Base-by-base conservation (phyloP, 2,888 invertebrate species). In the Drosophila paucipuncta region DNA sequence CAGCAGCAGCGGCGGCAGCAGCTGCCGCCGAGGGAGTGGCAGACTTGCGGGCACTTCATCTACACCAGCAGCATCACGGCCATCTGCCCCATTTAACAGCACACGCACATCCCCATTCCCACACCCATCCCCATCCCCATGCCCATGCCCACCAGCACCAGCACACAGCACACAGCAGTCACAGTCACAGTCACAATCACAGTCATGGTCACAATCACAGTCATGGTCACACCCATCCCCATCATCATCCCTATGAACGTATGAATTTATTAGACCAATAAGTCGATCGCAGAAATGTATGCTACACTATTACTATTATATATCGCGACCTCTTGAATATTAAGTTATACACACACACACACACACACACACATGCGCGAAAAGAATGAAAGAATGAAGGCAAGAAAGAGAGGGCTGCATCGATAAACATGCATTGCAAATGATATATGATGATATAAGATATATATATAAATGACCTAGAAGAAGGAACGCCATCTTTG, bases 221-320 rank as follows among this genome's bases (percentile, higher is more conserved):
- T 41, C 79, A 73, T 13, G 58, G 66, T 10, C 52, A 64, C 57
- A 39, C 57, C 53, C 85, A 90, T 54, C 57, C 81, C 43, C 82
- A 83, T 49, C 83, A 83, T 55, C 83, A 89, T 78, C 82, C 90
- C 66, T 92, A 91, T 63, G 90, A 90, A 83, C 91, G 88, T 80
- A 88, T 92, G 85, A 92, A 92, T 85, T 89, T 92, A 84, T 61
- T 91, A 85, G 91, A 92, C 57, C 92, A 91, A 83, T 91, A 91
- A 91, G 90, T 68, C 55, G 31, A 66, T 52, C 80, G 80, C 74
- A 62, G 16, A 76, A 78, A 83, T 69, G 79, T 71, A 87, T 81
- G 78, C 73, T 78, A 79, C 50, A 65, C 31, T 57, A 52, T n/a
- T 33, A 37, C 18, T 37, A 7, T 1, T 18, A 35, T 35, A 35